These are phyloP conservation scores for Monochamus alternatus DNA, from an alignment of 2,888 invertebrate species.

Conservation along the genomic window DNA sequence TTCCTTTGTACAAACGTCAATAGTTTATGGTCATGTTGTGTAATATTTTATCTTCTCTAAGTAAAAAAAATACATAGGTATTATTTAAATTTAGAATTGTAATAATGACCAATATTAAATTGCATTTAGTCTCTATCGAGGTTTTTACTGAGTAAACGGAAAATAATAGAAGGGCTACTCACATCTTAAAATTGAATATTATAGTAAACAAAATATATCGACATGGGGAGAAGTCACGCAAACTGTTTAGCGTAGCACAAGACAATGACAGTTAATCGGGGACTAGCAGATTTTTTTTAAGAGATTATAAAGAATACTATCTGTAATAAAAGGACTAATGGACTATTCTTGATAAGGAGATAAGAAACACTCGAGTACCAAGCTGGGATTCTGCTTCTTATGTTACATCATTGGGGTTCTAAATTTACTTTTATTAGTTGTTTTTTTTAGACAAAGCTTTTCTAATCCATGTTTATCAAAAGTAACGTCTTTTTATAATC, in stretches of 20 bases:
- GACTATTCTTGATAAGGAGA: constrained; percentile 21
- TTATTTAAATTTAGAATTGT: no score
- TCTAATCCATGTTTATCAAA: neutral
- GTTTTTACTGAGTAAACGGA: no score
- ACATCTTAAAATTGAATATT: no score
- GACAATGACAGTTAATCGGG: neutral
- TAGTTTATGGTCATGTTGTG: no score
- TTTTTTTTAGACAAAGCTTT: no score
- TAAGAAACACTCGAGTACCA: constrained; percentile 1
- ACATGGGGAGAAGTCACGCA: neutral
- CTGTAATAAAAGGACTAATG: constrained; percentile 16
- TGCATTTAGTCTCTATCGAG: no score
- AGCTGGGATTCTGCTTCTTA: neutral
- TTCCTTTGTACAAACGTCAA: no score
- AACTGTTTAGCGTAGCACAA: neutral
- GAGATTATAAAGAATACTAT: constrained; percentile 22
- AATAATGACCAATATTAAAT: no score
- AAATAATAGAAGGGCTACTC: no score
- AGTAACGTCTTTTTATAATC: neutral
- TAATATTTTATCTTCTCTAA: no score
- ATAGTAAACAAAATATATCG: no score
- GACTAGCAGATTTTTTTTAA: constrained; percentile 24
- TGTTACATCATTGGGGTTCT: neutral
- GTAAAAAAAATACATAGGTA: no score
- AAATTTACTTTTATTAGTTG: neutral